phyloP scores from a whole-genome alignment of 2,113 vertebrate species.

The Scopus umbretta region DNA sequence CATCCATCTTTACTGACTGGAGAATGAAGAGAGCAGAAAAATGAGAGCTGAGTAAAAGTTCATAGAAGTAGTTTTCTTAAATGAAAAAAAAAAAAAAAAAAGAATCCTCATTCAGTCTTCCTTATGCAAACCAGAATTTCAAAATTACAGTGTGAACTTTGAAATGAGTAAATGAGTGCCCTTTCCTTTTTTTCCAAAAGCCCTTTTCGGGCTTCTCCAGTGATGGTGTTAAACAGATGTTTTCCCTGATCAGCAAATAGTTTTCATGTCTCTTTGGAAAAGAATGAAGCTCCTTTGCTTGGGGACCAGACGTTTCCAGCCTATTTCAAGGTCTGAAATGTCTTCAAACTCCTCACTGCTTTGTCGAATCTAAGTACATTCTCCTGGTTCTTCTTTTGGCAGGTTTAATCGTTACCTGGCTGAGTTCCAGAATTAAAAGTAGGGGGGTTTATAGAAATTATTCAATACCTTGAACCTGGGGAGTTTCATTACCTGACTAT shows the following conservation, averaged over 20 bases:
- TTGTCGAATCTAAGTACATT: neutral
- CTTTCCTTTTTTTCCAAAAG: neutral
- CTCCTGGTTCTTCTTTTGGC: neutral
- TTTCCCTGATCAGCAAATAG: neutral
- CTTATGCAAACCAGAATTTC: neutral
- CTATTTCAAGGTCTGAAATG: neutral
- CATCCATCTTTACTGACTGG: neutral
- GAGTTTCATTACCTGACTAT: conserved; percentile 35
- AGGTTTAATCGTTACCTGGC: neutral
- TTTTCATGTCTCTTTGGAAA: neutral
- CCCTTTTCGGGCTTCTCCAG: rapidly evolving
- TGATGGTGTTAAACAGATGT: neutral
- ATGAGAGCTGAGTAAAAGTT: neutral
- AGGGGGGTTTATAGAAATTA: neutral
- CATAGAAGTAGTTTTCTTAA: neutral
- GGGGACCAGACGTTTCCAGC: neutral
- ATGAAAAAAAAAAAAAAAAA: neutral
- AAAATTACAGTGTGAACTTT: neutral
- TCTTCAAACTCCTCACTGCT: neutral
- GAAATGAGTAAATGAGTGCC: neutral
- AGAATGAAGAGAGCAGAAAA: neutral
- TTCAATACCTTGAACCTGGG: conserved; percentile 19
- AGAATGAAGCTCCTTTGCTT: neutral
- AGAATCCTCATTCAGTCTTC: neutral
- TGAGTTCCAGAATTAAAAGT: neutral